These are phyloP conservation scores for Acanthaster planci DNA, from an alignment of 35 echinoderm and acorn worm species.

Conservation along the genomic window DNA sequence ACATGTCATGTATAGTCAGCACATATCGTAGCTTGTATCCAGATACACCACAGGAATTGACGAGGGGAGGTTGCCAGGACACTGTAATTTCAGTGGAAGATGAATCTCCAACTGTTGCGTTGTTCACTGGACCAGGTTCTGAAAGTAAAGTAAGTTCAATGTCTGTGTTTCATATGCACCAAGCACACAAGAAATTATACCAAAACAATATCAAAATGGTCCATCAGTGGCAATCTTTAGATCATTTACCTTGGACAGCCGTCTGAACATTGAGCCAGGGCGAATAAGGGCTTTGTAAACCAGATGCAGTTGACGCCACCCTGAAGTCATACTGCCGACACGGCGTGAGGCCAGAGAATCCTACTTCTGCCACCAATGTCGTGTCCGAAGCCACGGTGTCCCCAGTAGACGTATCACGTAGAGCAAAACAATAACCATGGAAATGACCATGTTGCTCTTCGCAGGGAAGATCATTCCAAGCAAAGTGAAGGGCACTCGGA, in stretches of 20 bases:
- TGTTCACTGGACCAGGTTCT: background rate
- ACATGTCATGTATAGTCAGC: background rate
- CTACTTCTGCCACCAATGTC: slow-evolving; percentile 4
- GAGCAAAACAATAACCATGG: background rate
- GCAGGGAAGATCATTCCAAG: slow-evolving; percentile 10
- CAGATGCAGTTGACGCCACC: background rate
- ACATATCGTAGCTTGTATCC: background rate
- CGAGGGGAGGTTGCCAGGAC: background rate
- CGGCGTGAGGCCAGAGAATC: background rate
- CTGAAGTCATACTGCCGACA: background rate
- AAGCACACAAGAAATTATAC: no score
- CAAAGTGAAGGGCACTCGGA: background rate
- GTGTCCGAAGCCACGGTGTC: background rate
- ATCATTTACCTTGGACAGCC: background rate
- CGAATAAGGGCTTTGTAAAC: background rate
- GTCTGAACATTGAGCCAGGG: background rate
- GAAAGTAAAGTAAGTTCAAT: background rate
- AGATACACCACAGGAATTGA: background rate
- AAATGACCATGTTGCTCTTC: background rate
- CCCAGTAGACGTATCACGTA: background rate
- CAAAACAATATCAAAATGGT: background rate
- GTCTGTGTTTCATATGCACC: no score
- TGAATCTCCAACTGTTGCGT: background rate
- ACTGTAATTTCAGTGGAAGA: background rate
- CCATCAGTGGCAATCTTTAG: background rate